Conservation (phyloP, 2,797 vertebrate species). For the Falco concolor region DNA sequence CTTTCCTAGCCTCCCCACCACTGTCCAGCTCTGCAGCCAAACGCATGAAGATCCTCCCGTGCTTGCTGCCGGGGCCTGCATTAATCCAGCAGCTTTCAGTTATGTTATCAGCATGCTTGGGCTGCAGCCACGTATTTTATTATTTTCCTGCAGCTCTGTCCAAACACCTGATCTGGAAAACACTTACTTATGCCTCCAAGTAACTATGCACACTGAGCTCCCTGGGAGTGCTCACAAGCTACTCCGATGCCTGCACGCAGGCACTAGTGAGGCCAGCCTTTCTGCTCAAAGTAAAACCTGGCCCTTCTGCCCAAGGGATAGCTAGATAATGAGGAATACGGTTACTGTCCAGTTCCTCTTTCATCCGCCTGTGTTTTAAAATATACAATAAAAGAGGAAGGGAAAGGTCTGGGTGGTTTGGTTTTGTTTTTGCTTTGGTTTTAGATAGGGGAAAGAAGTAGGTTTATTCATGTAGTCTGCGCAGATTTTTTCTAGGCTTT, state of each 20-base stretch:
- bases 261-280: neutral
- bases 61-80: neutral
- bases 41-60: neutral
- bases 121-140: neutral
- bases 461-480: neutral
- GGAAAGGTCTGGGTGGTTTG: conserved; percentile 51
- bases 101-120: neutral
- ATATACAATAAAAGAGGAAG: conserved; percentile 55
- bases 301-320: neutral
- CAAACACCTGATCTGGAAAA: neutral
- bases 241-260: neutral
- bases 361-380: conserved; percentile 28
- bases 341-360: conserved; percentile 54
- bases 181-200: neutral
- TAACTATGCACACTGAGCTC: neutral
- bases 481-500: neutral
- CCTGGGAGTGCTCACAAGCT: neutral
- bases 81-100: neutral
- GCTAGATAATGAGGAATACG: neutral
- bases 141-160: neutral
- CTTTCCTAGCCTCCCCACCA: neutral
- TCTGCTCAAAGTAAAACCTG: neutral
- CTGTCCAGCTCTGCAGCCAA: neutral
- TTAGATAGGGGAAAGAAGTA: neutral
- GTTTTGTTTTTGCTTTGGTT: conserved; percentile 8